Conservation (phyloP, 2,113 vertebrate species). For the Periophthalmus modestus region DNA sequence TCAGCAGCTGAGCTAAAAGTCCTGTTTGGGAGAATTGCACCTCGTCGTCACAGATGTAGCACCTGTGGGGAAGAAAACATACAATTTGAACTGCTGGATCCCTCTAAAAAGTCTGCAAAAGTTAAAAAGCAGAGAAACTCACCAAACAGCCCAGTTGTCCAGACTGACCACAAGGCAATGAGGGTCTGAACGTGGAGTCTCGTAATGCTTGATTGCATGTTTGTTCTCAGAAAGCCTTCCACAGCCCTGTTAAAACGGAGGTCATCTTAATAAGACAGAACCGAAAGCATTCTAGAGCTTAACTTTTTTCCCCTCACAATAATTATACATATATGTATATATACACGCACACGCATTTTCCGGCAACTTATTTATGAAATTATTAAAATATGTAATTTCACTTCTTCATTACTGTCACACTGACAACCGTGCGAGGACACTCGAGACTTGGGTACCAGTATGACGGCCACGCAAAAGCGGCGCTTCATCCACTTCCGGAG, state of each 20-base stretch:
- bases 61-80: conserved; percentile 75
- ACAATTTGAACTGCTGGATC: background rate
- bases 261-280: background rate
- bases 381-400: too few species aligned
- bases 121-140: conserved; percentile 28
- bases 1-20: conserved; percentile 88
- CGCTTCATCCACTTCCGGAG: too few species aligned
- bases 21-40: conserved; percentile 83
- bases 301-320: too few species aligned
- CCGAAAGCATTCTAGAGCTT: too few species aligned
- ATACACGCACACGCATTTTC: too few species aligned
- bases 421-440: too few species aligned
- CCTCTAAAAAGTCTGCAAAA: background rate
- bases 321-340: too few species aligned
- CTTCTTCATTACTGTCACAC: too few species aligned
- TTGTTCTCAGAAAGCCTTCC: conserved; percentile 84
- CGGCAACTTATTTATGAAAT: too few species aligned
- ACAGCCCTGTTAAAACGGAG: conserved; percentile 82
- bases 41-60: conserved; percentile 90
- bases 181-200: conserved; percentile 86
- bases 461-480: too few species aligned
- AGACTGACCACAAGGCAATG: conserved; percentile 90
- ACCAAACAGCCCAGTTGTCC: conserved; percentile 94
- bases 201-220: conserved; percentile 89
- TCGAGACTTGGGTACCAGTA: too few species aligned